Base-by-base conservation (phyloP, 2,113 vertebrate species). In the Piprites chloris region DNA sequence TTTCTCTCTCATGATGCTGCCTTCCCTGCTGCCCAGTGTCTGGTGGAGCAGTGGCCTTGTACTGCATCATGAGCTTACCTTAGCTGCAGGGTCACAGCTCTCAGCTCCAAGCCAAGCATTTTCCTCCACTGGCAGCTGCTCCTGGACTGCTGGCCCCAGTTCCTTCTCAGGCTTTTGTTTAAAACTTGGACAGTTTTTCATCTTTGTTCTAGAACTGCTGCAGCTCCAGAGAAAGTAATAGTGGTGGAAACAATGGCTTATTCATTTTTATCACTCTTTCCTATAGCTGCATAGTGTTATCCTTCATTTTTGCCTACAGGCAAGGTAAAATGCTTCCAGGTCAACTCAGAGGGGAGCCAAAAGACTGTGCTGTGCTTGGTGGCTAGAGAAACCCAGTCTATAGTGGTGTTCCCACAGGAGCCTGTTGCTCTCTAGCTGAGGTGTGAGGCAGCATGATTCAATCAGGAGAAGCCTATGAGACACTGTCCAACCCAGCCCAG, bases 91-190 rank as follows among this genome's bases (percentile, higher is more conserved):
- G 82, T 93, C 90, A 94, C 20, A 37, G 58, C 26, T 83, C 37
- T 52, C 3, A 0, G 37, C 69, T 44, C 47, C 5, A 21, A 26
- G 76, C 75, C 50, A 81, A 68, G 68, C 28, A 61, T 92, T 93
- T 87, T 81, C 46, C 61, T 89, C 14, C n/a, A 37, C 65, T 92
- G 95, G 89, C 94, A 95, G 65, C 77, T 91, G 39, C 86, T 90
- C 19, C 73, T 90, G 35, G 55, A 46, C 72, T 87, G 65, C 44
- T 59, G 71, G 67, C 10, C 63, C 12, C 30, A 50, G 20, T 52
- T 80, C 21, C n/a, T 91, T 87, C 62, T 95, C 62, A 82, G 61
- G 73, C 94, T 95, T 95, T 96, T 96, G 95, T 96, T 93, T 95
- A 89, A 94, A 95, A 94, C 65, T 95, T 95, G 95, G 93, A 63